Conservation (phyloP, 1,140 invertebrate species). For the Hyles vespertilio region DNA sequence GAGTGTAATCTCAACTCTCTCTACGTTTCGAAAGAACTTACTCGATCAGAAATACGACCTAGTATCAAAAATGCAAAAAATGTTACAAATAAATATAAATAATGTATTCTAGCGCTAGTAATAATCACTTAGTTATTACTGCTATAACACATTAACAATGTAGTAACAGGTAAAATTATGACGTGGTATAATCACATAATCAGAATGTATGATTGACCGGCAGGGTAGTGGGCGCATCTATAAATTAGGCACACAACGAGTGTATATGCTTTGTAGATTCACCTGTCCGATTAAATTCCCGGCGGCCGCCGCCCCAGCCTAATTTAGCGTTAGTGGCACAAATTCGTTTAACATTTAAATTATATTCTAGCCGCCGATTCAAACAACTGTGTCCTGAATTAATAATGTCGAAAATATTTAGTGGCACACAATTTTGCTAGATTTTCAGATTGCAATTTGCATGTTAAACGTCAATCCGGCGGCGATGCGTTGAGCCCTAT, state of each 20-base stretch:
- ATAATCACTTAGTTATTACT: no score
- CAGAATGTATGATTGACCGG: no score
- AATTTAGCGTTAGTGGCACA: constrained; percentile 61
- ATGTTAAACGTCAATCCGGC: constrained; percentile 71
- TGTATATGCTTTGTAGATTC: constrained; percentile 27
- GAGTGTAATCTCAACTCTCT: no score
- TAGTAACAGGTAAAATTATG: no score
- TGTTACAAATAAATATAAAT: no score
- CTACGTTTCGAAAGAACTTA: no score
- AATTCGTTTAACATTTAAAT: constrained; percentile 72
- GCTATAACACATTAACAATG: no score
- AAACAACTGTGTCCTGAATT: constrained; percentile 66
- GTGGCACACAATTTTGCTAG: constrained; percentile 64
- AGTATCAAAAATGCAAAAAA: no score
- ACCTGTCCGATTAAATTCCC: constrained; percentile 60
- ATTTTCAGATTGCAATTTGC: constrained; percentile 73
- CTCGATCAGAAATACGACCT: no score
- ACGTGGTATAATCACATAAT: no score
- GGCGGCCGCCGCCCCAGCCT: constrained; percentile 40
- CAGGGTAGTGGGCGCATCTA: no score
- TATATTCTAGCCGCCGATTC: constrained; percentile 61
- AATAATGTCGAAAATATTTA: constrained; percentile 69
- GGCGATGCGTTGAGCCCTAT: constrained; percentile 66
- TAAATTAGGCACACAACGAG: neutral
- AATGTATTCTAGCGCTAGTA: no score